phyloP scores from a whole-genome alignment of 2,888 invertebrate genomes.

The Nemotelus nigrinus region DNA sequence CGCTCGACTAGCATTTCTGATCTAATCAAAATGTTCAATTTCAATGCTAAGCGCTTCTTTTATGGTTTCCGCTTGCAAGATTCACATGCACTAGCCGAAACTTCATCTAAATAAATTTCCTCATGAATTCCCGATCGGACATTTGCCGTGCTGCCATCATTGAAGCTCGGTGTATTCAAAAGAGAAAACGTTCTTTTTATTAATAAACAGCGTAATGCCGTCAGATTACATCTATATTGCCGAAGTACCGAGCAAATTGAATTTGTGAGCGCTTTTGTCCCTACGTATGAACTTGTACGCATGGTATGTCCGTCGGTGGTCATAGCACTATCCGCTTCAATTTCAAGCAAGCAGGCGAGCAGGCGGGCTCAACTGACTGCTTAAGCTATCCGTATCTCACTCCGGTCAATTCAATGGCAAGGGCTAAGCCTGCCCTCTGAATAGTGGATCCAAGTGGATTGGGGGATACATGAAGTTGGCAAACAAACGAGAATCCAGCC shows the following conservation, averaged over 20 bases:
- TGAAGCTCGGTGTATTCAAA: conserved; percentile 13
- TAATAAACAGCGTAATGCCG: conserved; percentile 41
- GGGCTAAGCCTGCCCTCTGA: neutral
- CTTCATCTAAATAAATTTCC: neutral
- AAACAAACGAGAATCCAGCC: neutral
- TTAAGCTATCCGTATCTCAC: neutral
- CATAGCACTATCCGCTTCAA: no score
- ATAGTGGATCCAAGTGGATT: neutral
- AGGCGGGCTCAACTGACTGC: no score
- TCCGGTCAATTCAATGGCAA: neutral
- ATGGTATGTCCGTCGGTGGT: neutral
- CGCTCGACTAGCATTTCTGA: no score
- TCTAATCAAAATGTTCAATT: no score
- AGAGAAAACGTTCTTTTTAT: conserved; percentile 23
- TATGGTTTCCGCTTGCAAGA: no score
- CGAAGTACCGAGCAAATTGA: conserved; percentile 40
- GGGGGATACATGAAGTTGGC: conserved; percentile 5
- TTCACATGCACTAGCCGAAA: no score
- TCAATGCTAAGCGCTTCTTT: no score
- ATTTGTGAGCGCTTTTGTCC: conserved; percentile 40
- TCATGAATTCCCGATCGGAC: neutral
- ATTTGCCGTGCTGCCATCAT: neutral
- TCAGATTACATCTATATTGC: conserved; percentile 39
- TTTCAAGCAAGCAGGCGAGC: no score
- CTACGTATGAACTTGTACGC: conserved; percentile 13